These are phyloP conservation scores for Pyxicephalus adspersus DNA, from an alignment of 2,113 vertebrate genomes.

Conservation along the genomic window DNA sequence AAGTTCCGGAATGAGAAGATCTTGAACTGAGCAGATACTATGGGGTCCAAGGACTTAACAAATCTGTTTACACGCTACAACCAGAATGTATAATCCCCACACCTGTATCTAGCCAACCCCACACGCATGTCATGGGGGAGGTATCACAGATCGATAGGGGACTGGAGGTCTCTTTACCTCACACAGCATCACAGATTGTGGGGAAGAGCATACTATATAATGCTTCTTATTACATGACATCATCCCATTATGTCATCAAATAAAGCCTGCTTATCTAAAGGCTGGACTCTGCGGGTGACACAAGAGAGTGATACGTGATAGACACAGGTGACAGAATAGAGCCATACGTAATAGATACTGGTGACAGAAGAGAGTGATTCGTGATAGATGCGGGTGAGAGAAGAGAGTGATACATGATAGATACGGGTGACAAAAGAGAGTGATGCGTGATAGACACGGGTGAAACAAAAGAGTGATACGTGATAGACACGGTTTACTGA, in stretches of 20 bases:
- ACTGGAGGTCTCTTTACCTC: not conserved
- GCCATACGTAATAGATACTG: no score
- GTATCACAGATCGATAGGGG: not conserved
- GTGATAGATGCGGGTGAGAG: no score
- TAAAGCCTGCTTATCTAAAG: slow-evolving; percentile 42
- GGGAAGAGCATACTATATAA: not conserved
- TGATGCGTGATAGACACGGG: no score
- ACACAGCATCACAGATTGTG: not conserved
- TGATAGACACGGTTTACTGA: no score
- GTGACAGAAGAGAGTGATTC: no score
- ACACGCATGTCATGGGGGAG: slow-evolving; percentile 36
- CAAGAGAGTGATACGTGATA: not conserved
- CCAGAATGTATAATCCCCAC: slow-evolving; percentile 35
- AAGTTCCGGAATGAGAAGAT: not conserved
- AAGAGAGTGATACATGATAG: no score
- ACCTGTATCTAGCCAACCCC: not conserved
- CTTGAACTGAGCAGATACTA: not conserved
- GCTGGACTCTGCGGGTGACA: not conserved
- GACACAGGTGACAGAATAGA: no score
- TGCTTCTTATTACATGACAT: slow-evolving; percentile 32
- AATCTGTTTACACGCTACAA: slow-evolving; percentile 45
- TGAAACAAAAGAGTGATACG: no score
- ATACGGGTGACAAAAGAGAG: no score
- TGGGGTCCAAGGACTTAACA: not conserved
- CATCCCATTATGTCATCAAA: slow-evolving; percentile 42